Evolutionary conservation across 2,113 vertebrate species (phyloP).

Genomic region (Donacobius atricapilla): DNA sequence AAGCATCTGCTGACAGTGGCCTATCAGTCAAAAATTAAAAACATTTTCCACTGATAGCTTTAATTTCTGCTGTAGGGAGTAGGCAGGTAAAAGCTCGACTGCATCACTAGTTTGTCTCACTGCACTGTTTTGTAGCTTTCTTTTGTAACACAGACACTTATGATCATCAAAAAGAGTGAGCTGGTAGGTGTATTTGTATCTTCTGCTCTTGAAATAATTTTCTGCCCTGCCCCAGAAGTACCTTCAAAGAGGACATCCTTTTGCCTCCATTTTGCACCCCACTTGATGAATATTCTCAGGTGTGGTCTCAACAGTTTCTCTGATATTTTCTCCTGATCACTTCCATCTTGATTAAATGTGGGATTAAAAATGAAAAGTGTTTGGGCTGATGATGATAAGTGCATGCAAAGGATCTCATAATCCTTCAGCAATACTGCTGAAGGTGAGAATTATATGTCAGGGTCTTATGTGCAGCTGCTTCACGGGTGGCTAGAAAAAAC

Average conservation of each 20-base stretch:
- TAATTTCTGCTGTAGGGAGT: neutral
- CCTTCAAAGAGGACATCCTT: neutral
- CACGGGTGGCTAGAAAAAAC: neutral
- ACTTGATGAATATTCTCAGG: neutral
- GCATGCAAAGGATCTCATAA: neutral
- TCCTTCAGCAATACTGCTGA: neutral
- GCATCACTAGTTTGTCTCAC: neutral
- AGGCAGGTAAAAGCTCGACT: neutral
- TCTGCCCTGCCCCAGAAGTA: neutral
- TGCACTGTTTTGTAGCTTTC: neutral
- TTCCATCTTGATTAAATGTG: neutral
- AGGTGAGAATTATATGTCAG: neutral
- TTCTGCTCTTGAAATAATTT: neutral
- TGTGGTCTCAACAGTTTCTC: neutral
- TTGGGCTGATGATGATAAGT: neutral
- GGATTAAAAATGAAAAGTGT: neutral
- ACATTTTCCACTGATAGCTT: neutral
- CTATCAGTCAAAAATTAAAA: constrained; percentile 16
- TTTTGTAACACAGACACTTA: neutral
- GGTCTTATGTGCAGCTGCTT: neutral
- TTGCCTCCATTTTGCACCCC: neutral
- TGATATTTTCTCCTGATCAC: neutral
- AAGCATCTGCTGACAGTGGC: neutral
- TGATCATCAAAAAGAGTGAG: neutral
- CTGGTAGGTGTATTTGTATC: neutral